phyloP scores from a whole-genome alignment of 2,797 vertebrate genomes.

The Pipistrellus nathusii region DNA sequence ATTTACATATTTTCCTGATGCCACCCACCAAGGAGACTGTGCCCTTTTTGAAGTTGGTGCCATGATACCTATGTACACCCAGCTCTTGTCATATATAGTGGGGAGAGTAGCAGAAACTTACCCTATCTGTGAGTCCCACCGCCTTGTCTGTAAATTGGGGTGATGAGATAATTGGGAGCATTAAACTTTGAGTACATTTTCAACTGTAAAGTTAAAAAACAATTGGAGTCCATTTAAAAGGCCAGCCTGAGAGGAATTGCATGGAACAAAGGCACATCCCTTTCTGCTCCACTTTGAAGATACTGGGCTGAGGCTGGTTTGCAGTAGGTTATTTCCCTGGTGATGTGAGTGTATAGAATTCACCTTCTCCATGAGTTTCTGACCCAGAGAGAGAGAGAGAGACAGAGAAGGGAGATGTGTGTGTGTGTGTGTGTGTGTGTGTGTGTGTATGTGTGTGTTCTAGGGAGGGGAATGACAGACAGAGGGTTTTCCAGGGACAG shows the following conservation, averaged over 20 bases:
- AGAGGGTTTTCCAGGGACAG: neutral
- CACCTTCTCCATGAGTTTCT: neutral
- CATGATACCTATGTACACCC: neutral
- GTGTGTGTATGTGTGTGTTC: neutral
- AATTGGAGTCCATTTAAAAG: neutral
- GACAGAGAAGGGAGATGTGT: neutral
- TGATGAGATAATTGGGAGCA: neutral
- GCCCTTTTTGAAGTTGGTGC: neutral
- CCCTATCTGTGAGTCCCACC: no score
- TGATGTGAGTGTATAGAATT: neutral
- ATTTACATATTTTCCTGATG: neutral
- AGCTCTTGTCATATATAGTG: neutral
- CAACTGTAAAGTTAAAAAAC: constrained; percentile 32
- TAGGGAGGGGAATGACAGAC: neutral
- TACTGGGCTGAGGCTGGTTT: neutral
- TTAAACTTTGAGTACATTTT: neutral
- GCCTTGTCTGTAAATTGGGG: neutral
- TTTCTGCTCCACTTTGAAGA: constrained; percentile 3
- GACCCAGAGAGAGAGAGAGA: neutral
- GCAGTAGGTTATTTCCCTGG: neutral
- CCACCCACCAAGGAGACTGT: neutral
- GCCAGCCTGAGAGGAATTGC: neutral
- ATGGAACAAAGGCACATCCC: neutral
- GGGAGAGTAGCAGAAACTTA: neutral
- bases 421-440: neutral